These are phyloP conservation scores for Nysson spinosus DNA, from an alignment of 2,888 invertebrate genomes.

Conservation along the genomic window DNA sequence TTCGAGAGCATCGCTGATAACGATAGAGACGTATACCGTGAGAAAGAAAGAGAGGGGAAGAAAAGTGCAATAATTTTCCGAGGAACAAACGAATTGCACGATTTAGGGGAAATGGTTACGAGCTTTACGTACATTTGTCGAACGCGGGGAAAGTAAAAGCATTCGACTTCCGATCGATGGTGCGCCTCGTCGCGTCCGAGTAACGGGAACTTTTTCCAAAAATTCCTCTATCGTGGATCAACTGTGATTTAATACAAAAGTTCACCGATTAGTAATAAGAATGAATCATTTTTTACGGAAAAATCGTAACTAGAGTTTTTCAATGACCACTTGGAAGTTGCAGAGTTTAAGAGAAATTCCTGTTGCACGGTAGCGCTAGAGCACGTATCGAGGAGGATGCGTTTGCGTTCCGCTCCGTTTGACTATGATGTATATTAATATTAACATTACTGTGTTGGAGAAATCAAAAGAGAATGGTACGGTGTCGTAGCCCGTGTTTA, in stretches of 20 bases:
- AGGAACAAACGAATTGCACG: constrained; percentile 53
- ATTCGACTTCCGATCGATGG: constrained; percentile 65
- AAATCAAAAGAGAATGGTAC: constrained; percentile 39
- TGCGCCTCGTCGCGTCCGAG: constrained; percentile 64
- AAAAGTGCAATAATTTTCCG: constrained; percentile 64
- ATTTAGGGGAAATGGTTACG: constrained; percentile 61
- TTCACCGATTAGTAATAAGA: constrained; percentile 64
- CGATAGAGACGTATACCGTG: constrained; percentile 35
- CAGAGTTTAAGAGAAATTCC: constrained; percentile 55
- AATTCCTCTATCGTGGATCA: constrained; percentile 60
- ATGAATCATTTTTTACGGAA: constrained; percentile 50
- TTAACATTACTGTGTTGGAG: constrained; percentile 48
- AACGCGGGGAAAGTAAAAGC: constrained; percentile 62
- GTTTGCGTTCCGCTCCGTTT: constrained; percentile 60
- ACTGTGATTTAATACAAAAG: constrained; percentile 68
- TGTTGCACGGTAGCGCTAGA: constrained; percentile 64
- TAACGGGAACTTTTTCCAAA: constrained; percentile 63
- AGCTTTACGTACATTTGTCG: constrained; percentile 72
- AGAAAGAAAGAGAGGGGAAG: too few relatives aligned
- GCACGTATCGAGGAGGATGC: constrained; percentile 61
- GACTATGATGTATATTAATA: constrained; percentile 57
- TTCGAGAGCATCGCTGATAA: constrained; percentile 46
- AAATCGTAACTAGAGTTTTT: constrained; percentile 20
- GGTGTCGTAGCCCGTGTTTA: constrained; percentile 27
- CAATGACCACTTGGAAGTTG: constrained; percentile 12